Evolutionary conservation across 2,888 invertebrate species (phyloP).

Genomic region (Chrysolina oricalcia): DNA sequence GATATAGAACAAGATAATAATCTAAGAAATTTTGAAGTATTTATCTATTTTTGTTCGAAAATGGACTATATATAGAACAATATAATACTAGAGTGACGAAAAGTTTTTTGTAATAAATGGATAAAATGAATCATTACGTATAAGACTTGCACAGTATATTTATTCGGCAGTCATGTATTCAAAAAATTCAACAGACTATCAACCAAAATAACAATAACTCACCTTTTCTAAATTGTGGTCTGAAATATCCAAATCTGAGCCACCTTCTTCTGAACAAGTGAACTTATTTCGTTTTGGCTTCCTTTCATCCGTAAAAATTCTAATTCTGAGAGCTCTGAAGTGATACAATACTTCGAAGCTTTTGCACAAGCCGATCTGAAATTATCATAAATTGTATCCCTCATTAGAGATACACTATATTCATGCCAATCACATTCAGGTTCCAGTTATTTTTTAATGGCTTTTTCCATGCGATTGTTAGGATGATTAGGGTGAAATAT

Average conservation of each 20-base stretch:
- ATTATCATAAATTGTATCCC: conserved; percentile 15
- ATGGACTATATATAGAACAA: too few relatives aligned
- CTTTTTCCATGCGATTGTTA: conserved; percentile 22
- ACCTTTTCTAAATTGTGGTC: not conserved
- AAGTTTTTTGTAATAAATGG: too few relatives aligned
- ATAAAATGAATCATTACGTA: too few relatives aligned
- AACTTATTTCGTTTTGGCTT: too few relatives aligned
- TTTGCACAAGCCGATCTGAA: conserved; percentile 17
- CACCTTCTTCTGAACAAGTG: conserved; percentile 7
- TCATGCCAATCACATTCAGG: conserved; percentile 19
- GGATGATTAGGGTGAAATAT: conserved; percentile 2
- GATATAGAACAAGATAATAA: too few relatives aligned
- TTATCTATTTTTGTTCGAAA: too few relatives aligned
- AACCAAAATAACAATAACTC: conserved; percentile 6
- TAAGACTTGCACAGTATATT: too few relatives aligned
- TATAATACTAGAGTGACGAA: too few relatives aligned
- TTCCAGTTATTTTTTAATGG: conserved; percentile 5
- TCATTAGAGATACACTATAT: conserved; percentile 16
- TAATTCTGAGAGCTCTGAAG: conserved; percentile 2
- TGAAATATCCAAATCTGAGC: conserved; percentile 7
- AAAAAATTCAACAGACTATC: too few relatives aligned
- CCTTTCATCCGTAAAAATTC: too few relatives aligned
- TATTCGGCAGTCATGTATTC: too few relatives aligned
- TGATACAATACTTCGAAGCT: not conserved
- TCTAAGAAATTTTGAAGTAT: too few relatives aligned